Conservation (phyloP, 2,888 invertebrate genomes). For the Scrobipalpa costella region DNA sequence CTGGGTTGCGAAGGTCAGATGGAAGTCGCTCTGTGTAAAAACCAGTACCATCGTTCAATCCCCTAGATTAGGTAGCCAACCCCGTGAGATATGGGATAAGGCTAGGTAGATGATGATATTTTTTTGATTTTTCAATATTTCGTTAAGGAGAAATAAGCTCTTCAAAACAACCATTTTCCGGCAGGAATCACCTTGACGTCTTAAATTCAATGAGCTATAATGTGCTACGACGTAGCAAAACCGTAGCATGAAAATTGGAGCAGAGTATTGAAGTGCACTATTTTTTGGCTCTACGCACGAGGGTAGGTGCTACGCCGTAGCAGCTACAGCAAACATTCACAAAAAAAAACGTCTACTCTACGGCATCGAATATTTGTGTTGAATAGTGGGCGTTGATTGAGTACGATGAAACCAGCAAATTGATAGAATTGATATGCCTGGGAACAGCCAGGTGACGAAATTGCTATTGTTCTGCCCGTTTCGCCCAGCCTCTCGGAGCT, state of each 20-base stretch:
- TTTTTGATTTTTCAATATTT: too few relatives aligned
- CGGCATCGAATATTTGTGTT: background rate
- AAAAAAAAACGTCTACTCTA: background rate
- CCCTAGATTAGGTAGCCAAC: too few relatives aligned
- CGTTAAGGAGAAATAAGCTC: too few relatives aligned
- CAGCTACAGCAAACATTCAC: constrained; percentile 4
- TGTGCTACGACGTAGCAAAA: constrained; percentile 6
- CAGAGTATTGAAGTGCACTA: background rate
- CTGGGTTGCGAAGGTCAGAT: too few relatives aligned
- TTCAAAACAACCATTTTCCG: too few relatives aligned
- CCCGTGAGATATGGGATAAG: too few relatives aligned
- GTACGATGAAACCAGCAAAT: constrained; percentile 68
- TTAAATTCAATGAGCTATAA: background rate
- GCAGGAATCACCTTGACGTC: too few relatives aligned
- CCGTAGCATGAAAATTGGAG: background rate
- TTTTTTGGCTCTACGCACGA: constrained; percentile 4
- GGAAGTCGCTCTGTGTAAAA: too few relatives aligned
- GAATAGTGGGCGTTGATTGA: constrained; percentile 45
- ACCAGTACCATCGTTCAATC: too few relatives aligned
- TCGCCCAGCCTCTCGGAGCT: background rate
- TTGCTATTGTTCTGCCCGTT: constrained; percentile 34
- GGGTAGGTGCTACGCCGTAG: background rate
- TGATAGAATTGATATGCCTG: constrained; percentile 71
- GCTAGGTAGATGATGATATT: too few relatives aligned
- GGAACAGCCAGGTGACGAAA: constrained; percentile 62